A percentile compares a stretch with the other conserved stretches of the same genome.
phyloP scores from a whole-genome alignment of 2,113 vertebrate species.

The Semnornis frantzii region DNA sequence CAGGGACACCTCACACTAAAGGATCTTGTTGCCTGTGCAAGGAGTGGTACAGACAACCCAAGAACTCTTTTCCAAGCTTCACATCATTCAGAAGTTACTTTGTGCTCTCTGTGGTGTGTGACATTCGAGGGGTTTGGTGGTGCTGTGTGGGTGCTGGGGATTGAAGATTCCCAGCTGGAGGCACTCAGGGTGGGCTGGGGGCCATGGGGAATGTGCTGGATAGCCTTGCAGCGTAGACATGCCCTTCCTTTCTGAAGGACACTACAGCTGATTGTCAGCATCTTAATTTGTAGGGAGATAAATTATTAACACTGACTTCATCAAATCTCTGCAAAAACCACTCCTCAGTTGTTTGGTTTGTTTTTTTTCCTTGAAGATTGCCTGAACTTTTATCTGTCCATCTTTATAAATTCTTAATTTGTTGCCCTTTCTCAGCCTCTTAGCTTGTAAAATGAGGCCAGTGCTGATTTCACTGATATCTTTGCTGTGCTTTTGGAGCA shows the following conservation, averaged over 20 bases:
- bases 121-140: neutral
- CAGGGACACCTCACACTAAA: too few species aligned
- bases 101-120: neutral
- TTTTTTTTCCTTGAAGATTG: slow-evolving; percentile 14
- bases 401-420: slow-evolving; percentile 68
- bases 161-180: neutral
- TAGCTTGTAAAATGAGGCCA: slow-evolving; percentile 58
- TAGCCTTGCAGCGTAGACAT: neutral
- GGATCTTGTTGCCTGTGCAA: neutral
- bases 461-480: slow-evolving; percentile 35
- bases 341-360: neutral
- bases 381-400: slow-evolving; percentile 41
- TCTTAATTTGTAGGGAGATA: slow-evolving; percentile 50
- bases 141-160: neutral
- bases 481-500: neutral
- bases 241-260: slow-evolving; percentile 40
- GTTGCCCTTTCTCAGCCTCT: slow-evolving; percentile 63
- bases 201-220: neutral
- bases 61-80: neutral
- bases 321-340: slow-evolving; percentile 1
- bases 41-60: neutral
- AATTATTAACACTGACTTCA: slow-evolving; percentile 64
- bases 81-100: fast-evolving
- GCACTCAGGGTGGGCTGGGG: neutral
- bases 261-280: neutral